phyloP scores from a whole-genome alignment of 2,113 vertebrate genomes.

The Anthoscopus minutus region DNA sequence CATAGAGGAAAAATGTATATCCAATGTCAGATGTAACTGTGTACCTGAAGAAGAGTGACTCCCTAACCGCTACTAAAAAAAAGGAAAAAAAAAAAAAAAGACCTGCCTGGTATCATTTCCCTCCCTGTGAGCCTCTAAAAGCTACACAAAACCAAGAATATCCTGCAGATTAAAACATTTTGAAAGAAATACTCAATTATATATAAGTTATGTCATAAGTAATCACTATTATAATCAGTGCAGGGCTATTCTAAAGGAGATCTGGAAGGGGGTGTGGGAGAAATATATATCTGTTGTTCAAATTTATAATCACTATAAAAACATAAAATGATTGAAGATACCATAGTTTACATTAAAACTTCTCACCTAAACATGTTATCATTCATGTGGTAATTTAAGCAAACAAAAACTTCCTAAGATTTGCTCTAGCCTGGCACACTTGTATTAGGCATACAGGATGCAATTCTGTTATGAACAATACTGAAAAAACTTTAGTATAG shows the following conservation, averaged over 20 bases:
- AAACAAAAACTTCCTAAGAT: neutral
- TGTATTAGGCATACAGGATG: neutral
- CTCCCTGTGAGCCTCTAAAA: neutral
- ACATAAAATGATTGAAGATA: neutral
- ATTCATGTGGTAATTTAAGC: neutral
- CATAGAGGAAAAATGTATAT: neutral
- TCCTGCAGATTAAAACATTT: neutral
- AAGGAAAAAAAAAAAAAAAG: no score
- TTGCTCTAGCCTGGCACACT: neutral
- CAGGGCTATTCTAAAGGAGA: neutral
- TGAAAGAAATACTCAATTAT: neutral
- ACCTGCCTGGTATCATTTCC: neutral
- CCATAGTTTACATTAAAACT: neutral
- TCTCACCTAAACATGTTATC: neutral
- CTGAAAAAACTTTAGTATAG: neutral
- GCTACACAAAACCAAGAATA: neutral
- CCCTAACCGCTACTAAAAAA: neutral
- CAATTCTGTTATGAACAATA: neutral
- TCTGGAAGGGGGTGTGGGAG: accelerated
- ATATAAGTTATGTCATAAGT: neutral
- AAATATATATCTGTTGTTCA: neutral
- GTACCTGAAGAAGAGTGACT: neutral
- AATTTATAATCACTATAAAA: neutral
- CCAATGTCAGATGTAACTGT: neutral
- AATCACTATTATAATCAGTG: neutral